phyloP scores from a whole-genome alignment of 2,888 invertebrate genomes.

The Drosophila suboccidentalis region DNA sequence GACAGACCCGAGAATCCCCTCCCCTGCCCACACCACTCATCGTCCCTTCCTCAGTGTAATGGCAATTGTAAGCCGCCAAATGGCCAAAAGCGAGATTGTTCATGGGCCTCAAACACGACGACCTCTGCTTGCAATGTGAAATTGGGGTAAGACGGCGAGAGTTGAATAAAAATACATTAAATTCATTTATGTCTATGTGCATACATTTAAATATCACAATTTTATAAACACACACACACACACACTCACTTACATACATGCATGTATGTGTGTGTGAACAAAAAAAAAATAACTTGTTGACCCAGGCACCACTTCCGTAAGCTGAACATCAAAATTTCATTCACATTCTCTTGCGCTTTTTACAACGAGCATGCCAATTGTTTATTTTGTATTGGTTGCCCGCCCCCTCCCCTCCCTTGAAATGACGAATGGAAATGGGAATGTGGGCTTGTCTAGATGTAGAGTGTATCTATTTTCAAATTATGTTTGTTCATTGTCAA shows the following conservation, averaged over 20 bases:
- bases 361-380: conserved; percentile 42
- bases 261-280: no score
- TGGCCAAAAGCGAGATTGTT: conserved; percentile 17
- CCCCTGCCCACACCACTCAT: not conserved
- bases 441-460: conserved; percentile 6
- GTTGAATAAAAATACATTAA: conserved; percentile 4
- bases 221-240: conserved; percentile 1
- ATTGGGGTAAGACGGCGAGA: conserved; percentile 18
- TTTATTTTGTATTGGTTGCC: conserved; percentile 61
- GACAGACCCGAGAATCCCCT: conserved; percentile 1
- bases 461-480: not conserved
- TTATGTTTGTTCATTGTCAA: not conserved
- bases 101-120: conserved; percentile 14
- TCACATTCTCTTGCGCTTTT: conserved; percentile 18
- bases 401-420: no score
- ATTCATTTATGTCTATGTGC: conserved; percentile 7
- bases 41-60: not conserved
- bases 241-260: not conserved
- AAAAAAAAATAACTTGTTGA: conserved; percentile 14
- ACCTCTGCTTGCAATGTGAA: conserved; percentile 1
- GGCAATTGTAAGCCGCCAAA: conserved; percentile 20
- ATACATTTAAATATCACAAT: conserved; percentile 8
- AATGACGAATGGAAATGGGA: not conserved
- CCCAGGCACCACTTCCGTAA: conserved; percentile 10
- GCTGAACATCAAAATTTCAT: conserved; percentile 23